Evolutionary conservation across 2,888 invertebrate genomes (phyloP).

Genomic region (Acrobeloides nanus): DNA sequence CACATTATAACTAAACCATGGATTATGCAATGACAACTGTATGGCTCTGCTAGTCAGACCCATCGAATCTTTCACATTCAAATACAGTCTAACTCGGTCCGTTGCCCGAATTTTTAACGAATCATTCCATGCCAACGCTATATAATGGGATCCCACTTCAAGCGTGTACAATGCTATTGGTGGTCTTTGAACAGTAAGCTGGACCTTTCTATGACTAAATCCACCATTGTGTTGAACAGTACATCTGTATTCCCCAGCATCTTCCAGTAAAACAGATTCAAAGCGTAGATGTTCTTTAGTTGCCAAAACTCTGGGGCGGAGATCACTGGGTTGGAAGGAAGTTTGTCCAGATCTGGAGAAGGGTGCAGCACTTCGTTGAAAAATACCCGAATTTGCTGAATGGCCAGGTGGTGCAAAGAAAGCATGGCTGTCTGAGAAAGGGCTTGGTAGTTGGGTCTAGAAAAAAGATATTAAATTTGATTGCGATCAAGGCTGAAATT

Average conservation of each 20-base stretch:
- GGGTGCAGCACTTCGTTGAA: not conserved
- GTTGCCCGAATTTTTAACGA: slow-evolving; percentile 24
- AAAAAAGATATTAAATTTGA: too few relatives aligned
- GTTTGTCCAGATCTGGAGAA: not conserved
- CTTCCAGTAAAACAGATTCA: slow-evolving; percentile 17
- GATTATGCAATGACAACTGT: slow-evolving; percentile 31
- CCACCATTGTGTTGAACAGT: not conserved
- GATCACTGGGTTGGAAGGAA: slow-evolving; percentile 10
- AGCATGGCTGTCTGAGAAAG: too few relatives aligned
- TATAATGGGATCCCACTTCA: slow-evolving; percentile 33
- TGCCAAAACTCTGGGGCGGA: slow-evolving; percentile 16
- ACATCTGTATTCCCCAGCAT: slow-evolving; percentile 30
- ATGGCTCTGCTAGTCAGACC: slow-evolving; percentile 17
- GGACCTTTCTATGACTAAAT: slow-evolving; percentile 9
- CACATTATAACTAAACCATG: slow-evolving; percentile 38
- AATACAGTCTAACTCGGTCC: slow-evolving; percentile 21
- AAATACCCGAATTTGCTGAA: too few relatives aligned
- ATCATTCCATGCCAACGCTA: slow-evolving; percentile 31
- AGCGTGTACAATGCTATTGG: slow-evolving; percentile 15
- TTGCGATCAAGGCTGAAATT: too few relatives aligned
- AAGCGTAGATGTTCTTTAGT: slow-evolving; percentile 28
- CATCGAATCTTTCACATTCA: slow-evolving; percentile 19
- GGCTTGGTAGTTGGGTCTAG: too few relatives aligned
- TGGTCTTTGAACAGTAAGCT: slow-evolving; percentile 11
- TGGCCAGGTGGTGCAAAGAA: too few relatives aligned